phyloP scores from a whole-genome alignment of 2,888 invertebrate genomes.

The Lysandra bellargus region DNA sequence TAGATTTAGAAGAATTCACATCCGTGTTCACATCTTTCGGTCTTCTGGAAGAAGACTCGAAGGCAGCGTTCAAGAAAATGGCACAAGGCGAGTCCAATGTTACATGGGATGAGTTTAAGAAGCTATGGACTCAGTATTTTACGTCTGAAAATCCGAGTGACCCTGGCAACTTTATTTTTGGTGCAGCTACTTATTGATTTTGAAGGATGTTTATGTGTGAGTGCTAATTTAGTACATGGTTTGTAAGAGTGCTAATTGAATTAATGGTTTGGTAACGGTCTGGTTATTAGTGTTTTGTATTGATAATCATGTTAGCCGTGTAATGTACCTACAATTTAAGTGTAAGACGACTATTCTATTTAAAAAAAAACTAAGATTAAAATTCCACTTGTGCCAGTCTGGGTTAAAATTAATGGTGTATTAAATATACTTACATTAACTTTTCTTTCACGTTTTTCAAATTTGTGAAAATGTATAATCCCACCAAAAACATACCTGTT shows the following conservation, averaged over 20 bases:
- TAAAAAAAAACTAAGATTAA: too few species aligned
- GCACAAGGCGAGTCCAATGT: constrained; percentile 85
- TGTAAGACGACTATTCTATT: too few species aligned
- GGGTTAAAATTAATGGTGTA: too few species aligned
- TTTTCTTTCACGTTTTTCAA: too few species aligned
- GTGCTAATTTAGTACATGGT: neutral
- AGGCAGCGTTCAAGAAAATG: constrained; percentile 86
- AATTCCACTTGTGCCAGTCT: too few species aligned
- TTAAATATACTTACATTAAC: too few species aligned
- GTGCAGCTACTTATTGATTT: constrained; percentile 39
- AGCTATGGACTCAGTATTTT: constrained; percentile 87
- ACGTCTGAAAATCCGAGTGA: constrained; percentile 42
- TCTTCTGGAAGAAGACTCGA: constrained; percentile 84
- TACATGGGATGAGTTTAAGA: constrained; percentile 85
- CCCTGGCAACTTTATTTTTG: constrained; percentile 44
- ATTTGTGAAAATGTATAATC: too few species aligned
- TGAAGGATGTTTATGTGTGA: neutral
- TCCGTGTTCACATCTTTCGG: constrained; percentile 86
- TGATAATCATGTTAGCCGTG: neutral
- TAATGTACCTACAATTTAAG: too few species aligned
- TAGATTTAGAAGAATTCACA: constrained; percentile 89
- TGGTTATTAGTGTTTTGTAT: neutral
- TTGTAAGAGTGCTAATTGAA: neutral
- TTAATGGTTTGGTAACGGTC: neutral
- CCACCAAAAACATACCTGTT: too few species aligned